Evolutionary conservation across 2,113 vertebrate species (phyloP).

Genomic region (Synchiropus splendidus): DNA sequence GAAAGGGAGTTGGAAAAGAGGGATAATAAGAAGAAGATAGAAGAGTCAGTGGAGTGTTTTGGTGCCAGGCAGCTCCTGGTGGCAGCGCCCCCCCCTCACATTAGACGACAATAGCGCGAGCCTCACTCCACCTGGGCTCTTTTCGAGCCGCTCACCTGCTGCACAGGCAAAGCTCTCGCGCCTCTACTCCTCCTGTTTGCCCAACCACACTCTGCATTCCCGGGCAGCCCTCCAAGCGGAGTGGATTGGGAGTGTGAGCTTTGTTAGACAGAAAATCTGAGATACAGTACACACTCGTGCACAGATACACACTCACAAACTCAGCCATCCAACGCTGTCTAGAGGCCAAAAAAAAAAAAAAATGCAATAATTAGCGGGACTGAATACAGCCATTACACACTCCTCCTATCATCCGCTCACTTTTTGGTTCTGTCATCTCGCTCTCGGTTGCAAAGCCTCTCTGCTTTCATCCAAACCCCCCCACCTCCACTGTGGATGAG

Average conservation of each 20-base stretch:
- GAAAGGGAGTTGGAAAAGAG: conserved; percentile 49
- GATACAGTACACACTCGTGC: conserved; percentile 24
- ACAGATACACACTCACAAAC: conserved; percentile 25
- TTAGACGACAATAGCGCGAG: background rate
- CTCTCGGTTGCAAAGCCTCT: conserved; percentile 16
- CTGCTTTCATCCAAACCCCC: conserved; percentile 23
- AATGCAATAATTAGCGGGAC: conserved; percentile 53
- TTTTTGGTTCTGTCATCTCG: conserved; percentile 30
- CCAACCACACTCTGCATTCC: conserved; percentile 40
- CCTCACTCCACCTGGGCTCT: conserved; percentile 10
- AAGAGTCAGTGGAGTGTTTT: conserved; percentile 35
- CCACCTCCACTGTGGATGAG: conserved; percentile 31
- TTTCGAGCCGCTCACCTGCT: too few species aligned
- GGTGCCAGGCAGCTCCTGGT: conserved; percentile 41
- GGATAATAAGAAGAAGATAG: conserved; percentile 61
- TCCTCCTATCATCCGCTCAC: conserved; percentile 35
- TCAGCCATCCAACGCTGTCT: conserved; percentile 40
- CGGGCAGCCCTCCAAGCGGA: conserved; percentile 48
- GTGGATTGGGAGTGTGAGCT: conserved; percentile 34
- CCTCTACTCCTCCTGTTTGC: conserved; percentile 19
- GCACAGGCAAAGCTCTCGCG: conserved; percentile 7
- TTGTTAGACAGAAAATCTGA: conserved; percentile 45
- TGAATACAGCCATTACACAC: conserved; percentile 48
- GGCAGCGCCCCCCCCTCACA: too few species aligned
- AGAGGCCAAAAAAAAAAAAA: conserved; percentile 28